Conservation (phyloP, 1,140 invertebrate genomes). For the Nixonia krombeini region DNA sequence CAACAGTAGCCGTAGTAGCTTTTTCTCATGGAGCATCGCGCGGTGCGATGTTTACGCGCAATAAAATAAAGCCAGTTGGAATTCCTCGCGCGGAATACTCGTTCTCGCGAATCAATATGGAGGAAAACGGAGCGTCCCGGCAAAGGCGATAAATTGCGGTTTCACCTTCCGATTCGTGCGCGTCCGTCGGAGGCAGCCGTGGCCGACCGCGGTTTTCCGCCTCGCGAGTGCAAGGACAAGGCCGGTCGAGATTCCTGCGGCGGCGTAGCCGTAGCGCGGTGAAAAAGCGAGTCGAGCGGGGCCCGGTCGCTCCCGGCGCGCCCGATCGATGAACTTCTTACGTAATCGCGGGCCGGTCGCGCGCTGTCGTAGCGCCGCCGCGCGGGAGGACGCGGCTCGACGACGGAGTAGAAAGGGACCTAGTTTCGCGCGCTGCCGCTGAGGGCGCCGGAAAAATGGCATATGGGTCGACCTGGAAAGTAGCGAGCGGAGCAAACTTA, state of each 20-base stretch:
- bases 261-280: neutral
- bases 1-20: neutral
- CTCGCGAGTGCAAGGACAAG: slow-evolving; percentile 39
- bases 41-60: slow-evolving; percentile 15
- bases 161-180: slow-evolving; percentile 18
- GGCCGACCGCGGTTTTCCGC: slow-evolving; percentile 24
- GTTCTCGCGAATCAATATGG: slow-evolving; percentile 29
- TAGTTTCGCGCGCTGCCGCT: slow-evolving; percentile 46
- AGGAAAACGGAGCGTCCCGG: slow-evolving; percentile 6
- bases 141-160: slow-evolving; percentile 25
- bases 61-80: slow-evolving; percentile 9
- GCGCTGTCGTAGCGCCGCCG: too few species aligned
- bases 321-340: slow-evolving; percentile 44
- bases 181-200: slow-evolving; percentile 4
- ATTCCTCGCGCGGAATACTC: slow-evolving; percentile 5
- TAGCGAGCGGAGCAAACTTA: slow-evolving; percentile 42
- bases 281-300: too few species aligned
- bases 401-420: slow-evolving; percentile 56
- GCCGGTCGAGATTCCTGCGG: slow-evolving; percentile 9
- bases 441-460: slow-evolving; percentile 50
- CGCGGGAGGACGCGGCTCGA: slow-evolving; percentile 5
- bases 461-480: slow-evolving; percentile 62
- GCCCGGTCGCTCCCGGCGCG: too few species aligned
- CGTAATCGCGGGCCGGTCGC: slow-evolving; percentile 35
- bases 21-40: slow-evolving; percentile 18